phyloP scores from a whole-genome alignment of 2,797 vertebrate species.

The Acropternis orthonyx region DNA sequence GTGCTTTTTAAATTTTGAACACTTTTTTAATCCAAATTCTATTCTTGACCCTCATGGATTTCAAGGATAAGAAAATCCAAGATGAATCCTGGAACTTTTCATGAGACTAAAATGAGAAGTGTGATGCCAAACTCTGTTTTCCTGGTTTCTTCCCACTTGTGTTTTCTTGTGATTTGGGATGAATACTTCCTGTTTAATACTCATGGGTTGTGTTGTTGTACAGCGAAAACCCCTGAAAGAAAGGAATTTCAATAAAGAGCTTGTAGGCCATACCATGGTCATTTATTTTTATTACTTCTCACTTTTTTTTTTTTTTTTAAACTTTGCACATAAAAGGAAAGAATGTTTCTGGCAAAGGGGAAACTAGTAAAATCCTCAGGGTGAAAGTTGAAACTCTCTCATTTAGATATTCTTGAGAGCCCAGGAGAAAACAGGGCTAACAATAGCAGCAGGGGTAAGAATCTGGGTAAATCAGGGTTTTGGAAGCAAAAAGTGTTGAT shows the following conservation, averaged over 20 bases:
- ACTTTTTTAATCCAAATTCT: neutral
- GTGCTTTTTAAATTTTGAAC: neutral
- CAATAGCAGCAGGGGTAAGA: neutral
- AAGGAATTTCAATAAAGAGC: neutral
- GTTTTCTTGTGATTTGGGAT: neutral
- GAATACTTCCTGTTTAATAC: neutral
- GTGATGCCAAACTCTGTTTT: neutral
- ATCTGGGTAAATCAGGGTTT: neutral
- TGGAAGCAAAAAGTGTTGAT: neutral
- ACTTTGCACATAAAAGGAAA: neutral
- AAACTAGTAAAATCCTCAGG: neutral
- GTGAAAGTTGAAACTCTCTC: neutral
- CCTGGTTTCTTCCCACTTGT: neutral
- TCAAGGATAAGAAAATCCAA: neutral
- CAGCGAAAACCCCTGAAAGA: neutral
- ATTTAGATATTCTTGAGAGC: constrained; percentile 5
- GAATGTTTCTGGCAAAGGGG: neutral
- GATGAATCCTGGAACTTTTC: neutral
- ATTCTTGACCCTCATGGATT: neutral
- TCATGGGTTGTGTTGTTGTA: neutral
- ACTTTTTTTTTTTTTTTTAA: neutral
- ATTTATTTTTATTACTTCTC: neutral
- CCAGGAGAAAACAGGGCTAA: constrained; percentile 6
- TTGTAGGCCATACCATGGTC: neutral
- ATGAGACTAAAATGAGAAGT: neutral